Base-by-base conservation (phyloP, 2,888 invertebrate genomes). In the Carpatolechia fugitivella region DNA sequence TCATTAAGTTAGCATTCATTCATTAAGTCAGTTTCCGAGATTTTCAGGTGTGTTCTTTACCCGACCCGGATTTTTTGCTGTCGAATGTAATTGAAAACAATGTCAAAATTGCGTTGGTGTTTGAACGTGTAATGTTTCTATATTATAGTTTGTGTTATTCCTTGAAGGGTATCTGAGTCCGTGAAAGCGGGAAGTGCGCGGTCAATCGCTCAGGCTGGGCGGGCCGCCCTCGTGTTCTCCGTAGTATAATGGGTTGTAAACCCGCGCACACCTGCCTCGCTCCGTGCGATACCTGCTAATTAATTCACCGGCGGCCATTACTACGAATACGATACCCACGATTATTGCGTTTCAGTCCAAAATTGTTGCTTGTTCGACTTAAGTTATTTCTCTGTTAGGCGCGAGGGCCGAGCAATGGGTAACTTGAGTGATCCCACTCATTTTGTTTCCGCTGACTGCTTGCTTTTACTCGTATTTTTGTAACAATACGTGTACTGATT, bases 241-340 rank as follows among this genome's bases (percentile, higher is more conserved):
- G 70, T 66, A 68, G 64, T 69, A 72, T 83, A 82, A 85, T 83
- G 75, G 79, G 74, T 70, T 78, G 77, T 84, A 83, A 85, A 83
- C 82, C 76, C 72, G 62, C 69, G 69, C 78, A 80, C 86, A 87
- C 85, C 86, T 85, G 85, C 74, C 69, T n/a, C 76, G 61, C 64
- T 68, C 64, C 68, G 67, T 70, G 65, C 71, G 71, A 74, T 76
- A 74, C 69, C 69, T 74, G 76, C 74, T 84, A 88, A 87, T 86
- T 86, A 87, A 87, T 86, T 85, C 82, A 82, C 70, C 67, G 72
- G 73, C 68, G 70, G 69, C 76, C 73, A 81, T 81, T 83, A 79
- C 78, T 65, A 67, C 68, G 72, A 75, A 76, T 76, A 68, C 77
- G 70, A 80, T 79, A 78, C 73, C 75, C 66, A 74, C 74, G 74